These are phyloP conservation scores for Ormia ochracea DNA, from an alignment of 2,888 invertebrate genomes.

Conservation along the genomic window DNA sequence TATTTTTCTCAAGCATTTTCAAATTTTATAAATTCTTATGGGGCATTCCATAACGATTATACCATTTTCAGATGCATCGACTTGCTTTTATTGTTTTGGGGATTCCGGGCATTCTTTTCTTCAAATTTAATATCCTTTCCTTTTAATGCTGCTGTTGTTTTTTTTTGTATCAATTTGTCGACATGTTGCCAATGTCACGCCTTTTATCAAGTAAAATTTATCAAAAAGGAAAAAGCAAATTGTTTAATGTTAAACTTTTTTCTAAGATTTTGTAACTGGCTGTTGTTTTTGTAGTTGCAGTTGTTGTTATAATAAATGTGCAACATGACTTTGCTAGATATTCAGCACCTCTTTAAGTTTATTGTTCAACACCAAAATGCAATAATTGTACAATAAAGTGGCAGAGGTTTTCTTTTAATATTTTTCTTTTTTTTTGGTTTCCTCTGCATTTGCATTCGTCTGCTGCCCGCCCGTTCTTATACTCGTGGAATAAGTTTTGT, in stretches of 20 bases:
- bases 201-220: constrained; percentile 58
- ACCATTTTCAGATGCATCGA: not conserved
- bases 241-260: constrained; percentile 33
- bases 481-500: no score
- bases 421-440: constrained; percentile 2
- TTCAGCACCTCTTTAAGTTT: constrained; percentile 62
- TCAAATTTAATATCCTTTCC: not conserved
- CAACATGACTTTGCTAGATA: constrained; percentile 56
- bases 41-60: no score
- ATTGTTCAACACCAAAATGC: constrained; percentile 64
- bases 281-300: constrained; percentile 14
- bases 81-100: not conserved
- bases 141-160: not conserved
- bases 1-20: no score
- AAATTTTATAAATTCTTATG: no score
- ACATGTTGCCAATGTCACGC: constrained; percentile 56
- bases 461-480: no score
- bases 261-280: not conserved
- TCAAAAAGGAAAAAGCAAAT: constrained; percentile 34
- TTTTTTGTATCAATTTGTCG: not conserved
- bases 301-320: constrained; percentile 57
- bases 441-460: not conserved
- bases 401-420: not conserved
- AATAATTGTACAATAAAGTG: constrained; percentile 64
- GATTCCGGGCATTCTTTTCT: not conserved